Conservation (phyloP, 2,113 vertebrate genomes). For the Nothocercus nigrocapillus region DNA sequence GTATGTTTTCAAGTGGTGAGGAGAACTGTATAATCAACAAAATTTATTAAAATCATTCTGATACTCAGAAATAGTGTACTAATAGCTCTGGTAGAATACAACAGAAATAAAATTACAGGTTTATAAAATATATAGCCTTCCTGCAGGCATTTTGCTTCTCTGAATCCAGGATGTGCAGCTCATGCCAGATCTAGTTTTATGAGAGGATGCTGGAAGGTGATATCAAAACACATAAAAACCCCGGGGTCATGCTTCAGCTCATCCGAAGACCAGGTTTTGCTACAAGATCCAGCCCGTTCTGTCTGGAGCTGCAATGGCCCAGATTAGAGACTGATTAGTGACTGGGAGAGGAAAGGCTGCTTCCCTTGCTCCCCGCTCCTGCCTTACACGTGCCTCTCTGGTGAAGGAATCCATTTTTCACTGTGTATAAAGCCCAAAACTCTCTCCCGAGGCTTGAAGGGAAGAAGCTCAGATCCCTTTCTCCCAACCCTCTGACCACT, state of each 20-base stretch:
- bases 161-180: constrained; percentile 31
- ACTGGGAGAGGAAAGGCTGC: not conserved
- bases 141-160: constrained; percentile 41
- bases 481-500: not conserved
- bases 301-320: not conserved
- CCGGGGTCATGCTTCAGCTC: not conserved
- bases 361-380: not conserved
- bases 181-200: not conserved
- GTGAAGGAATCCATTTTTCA: not conserved
- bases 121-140: constrained; percentile 14
- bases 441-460: not conserved
- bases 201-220: not conserved
- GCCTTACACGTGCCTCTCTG: not conserved
- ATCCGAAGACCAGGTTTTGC: not conserved
- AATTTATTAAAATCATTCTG: not conserved
- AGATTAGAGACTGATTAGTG: not conserved
- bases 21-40: not conserved
- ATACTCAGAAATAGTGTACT: not conserved
- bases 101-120: not conserved
- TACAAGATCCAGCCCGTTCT: not conserved
- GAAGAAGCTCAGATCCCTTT: not conserved
- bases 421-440: not conserved
- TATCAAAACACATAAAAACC: not conserved
- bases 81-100: not conserved
- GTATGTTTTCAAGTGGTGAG: not conserved